Base-by-base conservation (phyloP, 2,797 vertebrate genomes). In the Sebastes trivittatus region DNA sequence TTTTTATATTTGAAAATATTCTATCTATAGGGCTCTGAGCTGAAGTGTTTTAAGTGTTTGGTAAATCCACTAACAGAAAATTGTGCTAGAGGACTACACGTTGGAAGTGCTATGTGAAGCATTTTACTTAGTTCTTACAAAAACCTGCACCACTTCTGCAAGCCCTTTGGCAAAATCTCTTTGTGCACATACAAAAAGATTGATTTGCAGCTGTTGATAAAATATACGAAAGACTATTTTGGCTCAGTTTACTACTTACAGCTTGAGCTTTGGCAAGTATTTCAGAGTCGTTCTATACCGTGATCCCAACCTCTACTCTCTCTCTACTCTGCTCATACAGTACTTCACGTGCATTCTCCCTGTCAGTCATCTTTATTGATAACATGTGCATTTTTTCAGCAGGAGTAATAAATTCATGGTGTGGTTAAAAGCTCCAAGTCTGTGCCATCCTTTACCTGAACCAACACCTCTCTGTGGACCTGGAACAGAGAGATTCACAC, bases 341-440 rank as follows among this genome's bases (percentile, higher is more conserved):
- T 11, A 59, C 20, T 61, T 25, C 22, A 42, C 22, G 5, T 38
- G 25, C 34, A 61, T 70, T 73, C 29, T 77, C 22, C 46, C 56
- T 76, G 46, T 72, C 81, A 49, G 27, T 87, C 20, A 65, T 16
- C 25, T 70, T 65, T 62, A 88, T 71, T 72, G 62, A 78, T 77
- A 62, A 67, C 58, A 42, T 18, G 16, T 71, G 67, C 11, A 2
- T 61, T 85, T 84, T 62, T 81, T 59, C 38, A 60, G 61, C 54
- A 14, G 29, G 4, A 55, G 60, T 32, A 25, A 55, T 66, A 66
- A 16, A 77, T 68, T 29, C 36, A 54, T 13, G n/a, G 42, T 59
- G 55, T 34, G n/a, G 36, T 77, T 62, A 11, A 29, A 25, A 52
- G 25, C 65, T 80, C 16, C 38, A n/a, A 7, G 64, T 59, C 52